Percentiles rank a stretch among this genome's conserved stretches.
These are phyloP conservation scores for Erinaceus europaeus DNA, from an alignment of 2,113 vertebrate genomes.

Conservation along the genomic window DNA sequence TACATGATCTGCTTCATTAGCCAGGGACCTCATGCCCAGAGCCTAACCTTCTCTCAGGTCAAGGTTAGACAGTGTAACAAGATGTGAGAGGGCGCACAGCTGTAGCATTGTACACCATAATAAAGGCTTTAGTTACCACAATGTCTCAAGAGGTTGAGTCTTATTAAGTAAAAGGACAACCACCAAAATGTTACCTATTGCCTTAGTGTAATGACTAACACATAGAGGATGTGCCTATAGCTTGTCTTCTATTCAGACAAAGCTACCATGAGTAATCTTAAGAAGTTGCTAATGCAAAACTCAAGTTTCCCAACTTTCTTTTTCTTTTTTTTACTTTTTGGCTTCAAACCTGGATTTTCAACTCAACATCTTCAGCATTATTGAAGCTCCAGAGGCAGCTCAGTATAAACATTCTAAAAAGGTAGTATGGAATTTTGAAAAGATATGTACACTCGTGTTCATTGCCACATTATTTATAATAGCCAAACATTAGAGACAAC, in stretches of 20 bases:
- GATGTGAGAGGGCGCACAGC: background rate
- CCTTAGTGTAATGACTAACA: background rate
- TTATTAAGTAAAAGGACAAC: background rate
- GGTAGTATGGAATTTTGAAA: no score
- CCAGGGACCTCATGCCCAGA: background rate
- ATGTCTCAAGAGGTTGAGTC: background rate
- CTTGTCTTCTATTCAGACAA: background rate
- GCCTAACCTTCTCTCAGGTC: background rate
- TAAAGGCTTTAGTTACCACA: background rate
- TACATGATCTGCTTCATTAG: background rate
- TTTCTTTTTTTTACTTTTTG: background rate
- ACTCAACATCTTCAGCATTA: background rate
- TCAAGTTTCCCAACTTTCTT: no score
- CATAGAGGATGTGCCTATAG: background rate
- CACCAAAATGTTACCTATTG: background rate
- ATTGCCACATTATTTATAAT: no score
- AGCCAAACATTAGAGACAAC: no score
- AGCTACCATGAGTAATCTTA: background rate
- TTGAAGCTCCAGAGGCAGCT: background rate
- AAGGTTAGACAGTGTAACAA: background rate
- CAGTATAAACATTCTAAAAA: background rate
- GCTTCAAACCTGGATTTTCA: background rate
- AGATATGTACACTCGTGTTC: no score
- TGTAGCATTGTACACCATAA: background rate
- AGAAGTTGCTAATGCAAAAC: no score